Evolutionary conservation across 2,888 invertebrate species (phyloP), one percentile per base, ranked within the genome.

Genomic region (Deroplatys truncata): DNA sequence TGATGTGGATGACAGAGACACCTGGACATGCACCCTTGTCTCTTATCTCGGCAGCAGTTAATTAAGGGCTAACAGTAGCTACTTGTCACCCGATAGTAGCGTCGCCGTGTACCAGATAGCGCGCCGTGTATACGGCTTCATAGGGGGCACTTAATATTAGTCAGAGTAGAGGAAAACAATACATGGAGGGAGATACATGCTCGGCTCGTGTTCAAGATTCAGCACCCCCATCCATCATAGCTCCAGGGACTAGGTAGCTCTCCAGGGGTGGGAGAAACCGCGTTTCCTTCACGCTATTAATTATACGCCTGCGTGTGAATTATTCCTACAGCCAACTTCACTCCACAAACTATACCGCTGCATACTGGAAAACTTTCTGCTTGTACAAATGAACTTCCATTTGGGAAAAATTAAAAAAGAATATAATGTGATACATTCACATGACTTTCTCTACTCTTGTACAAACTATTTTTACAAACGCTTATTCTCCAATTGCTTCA

Each of bases 61-160:
- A 85, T 85, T 85, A 85, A 85, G 49, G 85, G 85, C 28, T 56
- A 85, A 85, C 85, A 85, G 85, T 49, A 49, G 85, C 49, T 28
- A 16, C 49, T 85, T 56, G 85, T 85, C 85, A 85, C 85, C 85
- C 56, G 85, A 85, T 85, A 85, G 85, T 20, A 72, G 20, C 20
- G 20, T 72, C 56, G 20, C 56, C 56, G 56, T 72, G 56, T 72
- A 72, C 56, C 56, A 72, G 56, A 72, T 72, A 72, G 56, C 56
- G 56, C 16, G 25, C 56, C 56, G 56, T 72, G 56, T 72, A 72
- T 72, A 85, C 20, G 85, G 85, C 49, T 85, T 85, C 85, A 49
- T 8, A 49, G 49, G 49, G 28, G 28, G 49, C 56, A 72, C 56
- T 72, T 72, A 72, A 72, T 72, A 72, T 72, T 72, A 72, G 56